phyloP scores from a whole-genome alignment of 2,888 invertebrate species.

The Caenorhabditis uteleia region DNA sequence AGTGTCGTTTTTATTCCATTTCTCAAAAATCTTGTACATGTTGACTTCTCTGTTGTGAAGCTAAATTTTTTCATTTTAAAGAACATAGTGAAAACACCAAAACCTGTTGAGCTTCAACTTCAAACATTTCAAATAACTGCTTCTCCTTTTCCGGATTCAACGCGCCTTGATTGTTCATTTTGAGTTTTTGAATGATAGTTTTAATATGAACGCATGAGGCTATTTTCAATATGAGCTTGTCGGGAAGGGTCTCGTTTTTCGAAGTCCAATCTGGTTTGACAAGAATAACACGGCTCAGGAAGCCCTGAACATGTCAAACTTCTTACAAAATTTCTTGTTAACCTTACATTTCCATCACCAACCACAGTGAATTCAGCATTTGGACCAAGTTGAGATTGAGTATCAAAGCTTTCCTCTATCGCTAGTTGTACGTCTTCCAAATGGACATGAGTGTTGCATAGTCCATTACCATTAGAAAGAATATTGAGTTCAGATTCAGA shows the following conservation, averaged over 20 bases:
- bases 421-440: constrained; percentile 25
- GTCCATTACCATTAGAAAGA: constrained; percentile 20
- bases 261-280: constrained; percentile 27
- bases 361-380: constrained; percentile 30
- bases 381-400: constrained; percentile 7
- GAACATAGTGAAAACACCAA: too few relatives aligned
- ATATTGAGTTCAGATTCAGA: too few relatives aligned
- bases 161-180: not conserved
- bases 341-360: constrained; percentile 40
- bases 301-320: too few relatives aligned
- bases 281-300: constrained; percentile 34
- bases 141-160: constrained; percentile 10
- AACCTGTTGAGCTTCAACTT: constrained; percentile 3
- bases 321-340: too few relatives aligned
- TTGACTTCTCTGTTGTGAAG: constrained; percentile 36
- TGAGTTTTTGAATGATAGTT: constrained; percentile 22
- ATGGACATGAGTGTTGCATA: constrained; percentile 29
- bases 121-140: constrained; percentile 8
- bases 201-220: constrained; percentile 19
- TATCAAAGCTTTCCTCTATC: constrained; percentile 15
- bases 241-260: constrained; percentile 16
- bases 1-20: constrained; percentile 5
- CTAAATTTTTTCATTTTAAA: too few relatives aligned
- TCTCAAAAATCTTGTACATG: constrained; percentile 15
- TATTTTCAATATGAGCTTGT: constrained; percentile 31